A percentile compares a stretch with the other conserved stretches of the same genome.
These are phyloP conservation scores for Bovichtus variegatus DNA, from an alignment of 2,797 vertebrate species.

Conservation along the genomic window DNA sequence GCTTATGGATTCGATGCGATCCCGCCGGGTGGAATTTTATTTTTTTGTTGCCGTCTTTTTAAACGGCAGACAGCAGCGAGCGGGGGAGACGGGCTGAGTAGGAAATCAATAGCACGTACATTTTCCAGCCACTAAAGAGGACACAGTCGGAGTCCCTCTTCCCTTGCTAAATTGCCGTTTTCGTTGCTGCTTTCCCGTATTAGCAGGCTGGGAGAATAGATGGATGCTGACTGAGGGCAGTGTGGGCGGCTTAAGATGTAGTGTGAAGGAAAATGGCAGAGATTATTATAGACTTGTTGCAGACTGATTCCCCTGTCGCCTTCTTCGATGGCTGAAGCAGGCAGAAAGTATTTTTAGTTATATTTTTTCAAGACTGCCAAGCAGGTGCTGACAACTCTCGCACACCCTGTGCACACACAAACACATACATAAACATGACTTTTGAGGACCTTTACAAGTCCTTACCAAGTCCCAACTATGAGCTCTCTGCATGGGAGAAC, in stretches of 20 bases:
- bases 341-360: conserved; percentile 57
- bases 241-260: conserved; percentile 37
- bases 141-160: conserved; percentile 13
- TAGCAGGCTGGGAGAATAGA: conserved; percentile 9
- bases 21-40: conserved; percentile 24
- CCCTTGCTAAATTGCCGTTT: conserved; percentile 50
- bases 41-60: conserved; percentile 15
- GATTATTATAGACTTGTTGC: conserved; percentile 48
- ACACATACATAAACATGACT: background rate
- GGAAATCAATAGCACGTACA: conserved; percentile 64
- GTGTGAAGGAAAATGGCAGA: conserved; percentile 24
- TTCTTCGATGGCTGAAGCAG: conserved; percentile 29
- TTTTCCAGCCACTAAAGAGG: conserved; percentile 35
- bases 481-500: background rate
- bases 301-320: conserved; percentile 19
- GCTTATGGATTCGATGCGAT: conserved; percentile 30
- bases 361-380: conserved; percentile 23
- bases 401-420: background rate
- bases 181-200: conserved; percentile 36
- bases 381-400: conserved; percentile 22
- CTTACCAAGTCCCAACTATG: background rate
- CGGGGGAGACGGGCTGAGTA: conserved; percentile 1
- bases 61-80: conserved; percentile 14
- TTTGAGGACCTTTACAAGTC: background rate
- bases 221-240: conserved; percentile 28